These are phyloP conservation scores for Cephus nigrinus DNA, from an alignment of 2,888 invertebrate genomes.

Conservation along the genomic window DNA sequence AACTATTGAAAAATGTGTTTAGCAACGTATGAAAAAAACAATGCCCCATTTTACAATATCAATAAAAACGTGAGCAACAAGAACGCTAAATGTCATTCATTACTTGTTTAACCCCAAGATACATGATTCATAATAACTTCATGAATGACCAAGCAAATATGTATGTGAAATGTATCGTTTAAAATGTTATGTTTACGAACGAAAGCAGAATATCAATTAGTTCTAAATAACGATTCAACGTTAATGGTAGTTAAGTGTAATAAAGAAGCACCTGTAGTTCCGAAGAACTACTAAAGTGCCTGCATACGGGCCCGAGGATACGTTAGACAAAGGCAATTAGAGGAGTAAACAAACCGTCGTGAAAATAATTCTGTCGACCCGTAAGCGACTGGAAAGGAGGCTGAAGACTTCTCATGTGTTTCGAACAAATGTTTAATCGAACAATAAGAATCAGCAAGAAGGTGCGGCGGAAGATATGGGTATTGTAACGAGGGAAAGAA, in stretches of 20 bases:
- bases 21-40: background rate
- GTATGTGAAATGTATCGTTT: background rate
- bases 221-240: conserved; percentile 1
- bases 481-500: background rate
- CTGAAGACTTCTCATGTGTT: conserved; percentile 1
- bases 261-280: conserved; percentile 14
- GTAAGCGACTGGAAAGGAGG: background rate
- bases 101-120: too few species aligned
- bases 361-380: background rate
- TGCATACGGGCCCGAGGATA: background rate
- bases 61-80: too few species aligned
- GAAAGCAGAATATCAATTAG: background rate
- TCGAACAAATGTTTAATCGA: conserved; percentile 5
- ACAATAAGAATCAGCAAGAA: conserved; percentile 3
- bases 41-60: background rate
- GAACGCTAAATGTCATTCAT: too few species aligned
- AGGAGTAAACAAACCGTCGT: background rate
- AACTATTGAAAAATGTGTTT: background rate
- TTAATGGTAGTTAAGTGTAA: background rate
- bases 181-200: background rate
- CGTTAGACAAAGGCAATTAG: background rate
- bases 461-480: background rate
- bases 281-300: conserved; percentile 16
- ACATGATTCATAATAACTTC: too few species aligned
- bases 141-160: too few species aligned